Conservation (phyloP, 2,888 invertebrate genomes). For the Entomobrya proxima region DNA sequence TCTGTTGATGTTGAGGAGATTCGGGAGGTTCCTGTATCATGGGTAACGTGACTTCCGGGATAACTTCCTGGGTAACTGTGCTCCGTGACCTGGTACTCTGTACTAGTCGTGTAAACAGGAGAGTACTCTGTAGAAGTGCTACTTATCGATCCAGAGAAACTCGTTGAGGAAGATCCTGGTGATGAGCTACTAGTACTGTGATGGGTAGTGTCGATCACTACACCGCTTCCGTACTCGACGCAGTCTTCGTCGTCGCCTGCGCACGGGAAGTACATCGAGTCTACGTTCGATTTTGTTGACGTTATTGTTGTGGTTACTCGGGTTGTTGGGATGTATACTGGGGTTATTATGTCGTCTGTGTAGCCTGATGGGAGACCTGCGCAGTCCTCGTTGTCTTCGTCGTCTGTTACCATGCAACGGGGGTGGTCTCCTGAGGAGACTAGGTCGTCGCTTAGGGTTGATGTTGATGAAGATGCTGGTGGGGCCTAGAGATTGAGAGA, state of each 20-base stretch:
- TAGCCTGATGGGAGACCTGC: conserved; percentile 88
- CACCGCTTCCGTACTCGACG: conserved; percentile 53
- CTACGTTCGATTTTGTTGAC: conserved; percentile 76
- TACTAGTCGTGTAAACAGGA: background rate
- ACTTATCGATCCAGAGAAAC: background rate
- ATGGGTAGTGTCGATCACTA: background rate
- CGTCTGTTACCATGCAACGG: conserved; percentile 50
- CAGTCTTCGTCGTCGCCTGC: conserved; percentile 61
- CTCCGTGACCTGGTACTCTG: background rate
- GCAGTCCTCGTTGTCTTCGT: conserved; percentile 59
- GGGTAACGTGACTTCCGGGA: no score
- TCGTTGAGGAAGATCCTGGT: no score
- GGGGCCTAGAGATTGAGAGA: conserved; percentile 36
- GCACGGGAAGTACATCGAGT: conserved; percentile 76
- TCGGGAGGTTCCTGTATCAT: no score
- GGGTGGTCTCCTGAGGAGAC: conserved; percentile 88
- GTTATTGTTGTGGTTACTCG: conserved; percentile 76
- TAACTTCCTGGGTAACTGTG: no score
- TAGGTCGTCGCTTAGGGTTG: conserved; percentile 86
- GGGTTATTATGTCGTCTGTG: conserved; percentile 94
- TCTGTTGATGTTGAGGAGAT: no score
- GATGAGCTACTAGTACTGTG: no score
- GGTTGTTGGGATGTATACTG: conserved; percentile 87
- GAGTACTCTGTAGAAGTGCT: background rate
- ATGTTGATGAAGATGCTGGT: conserved; percentile 39